These are phyloP conservation scores for Rattus rattus DNA, from an alignment of 2,113 vertebrate species.

Conservation along the genomic window DNA sequence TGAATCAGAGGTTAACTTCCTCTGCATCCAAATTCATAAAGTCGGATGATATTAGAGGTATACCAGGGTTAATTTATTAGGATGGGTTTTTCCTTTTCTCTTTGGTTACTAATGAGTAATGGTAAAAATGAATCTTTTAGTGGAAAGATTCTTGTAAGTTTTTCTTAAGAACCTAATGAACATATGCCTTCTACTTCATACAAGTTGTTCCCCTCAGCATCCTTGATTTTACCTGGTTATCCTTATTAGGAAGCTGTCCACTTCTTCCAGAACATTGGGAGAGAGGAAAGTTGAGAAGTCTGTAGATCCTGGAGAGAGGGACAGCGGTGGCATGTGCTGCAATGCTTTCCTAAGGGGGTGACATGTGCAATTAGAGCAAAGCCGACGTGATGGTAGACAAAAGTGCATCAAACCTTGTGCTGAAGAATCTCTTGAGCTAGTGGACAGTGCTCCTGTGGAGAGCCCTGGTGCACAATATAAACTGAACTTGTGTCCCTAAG, in stretches of 20 bases:
- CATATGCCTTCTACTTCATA: not conserved
- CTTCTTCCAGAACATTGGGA: conserved; percentile 95
- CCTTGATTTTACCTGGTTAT: conserved; percentile 90
- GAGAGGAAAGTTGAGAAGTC: conserved; percentile 97
- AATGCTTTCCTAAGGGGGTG: conserved; percentile 92
- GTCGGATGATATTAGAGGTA: not conserved
- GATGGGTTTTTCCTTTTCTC: conserved; percentile 6
- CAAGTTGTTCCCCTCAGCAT: not conserved
- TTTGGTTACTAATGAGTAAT: not conserved
- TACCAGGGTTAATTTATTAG: not conserved
- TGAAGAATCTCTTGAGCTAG: not conserved
- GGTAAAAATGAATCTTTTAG: conserved; percentile 17
- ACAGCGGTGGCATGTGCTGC: conserved; percentile 96
- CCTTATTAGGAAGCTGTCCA: conserved; percentile 97
- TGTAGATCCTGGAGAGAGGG: conserved; percentile 92
- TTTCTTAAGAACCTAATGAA: not conserved
- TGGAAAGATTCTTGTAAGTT: not conserved
- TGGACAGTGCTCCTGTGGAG: not conserved
- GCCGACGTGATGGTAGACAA: not conserved
- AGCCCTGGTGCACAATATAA: not conserved
- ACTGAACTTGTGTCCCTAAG: not conserved
- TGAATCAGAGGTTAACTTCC: not conserved
- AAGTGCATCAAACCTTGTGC: not conserved
- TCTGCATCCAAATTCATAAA: not conserved
- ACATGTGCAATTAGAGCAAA: conserved; percentile 34